Base-by-base conservation (phyloP, 2,888 invertebrate genomes). In the Drosophila lutescens region DNA sequence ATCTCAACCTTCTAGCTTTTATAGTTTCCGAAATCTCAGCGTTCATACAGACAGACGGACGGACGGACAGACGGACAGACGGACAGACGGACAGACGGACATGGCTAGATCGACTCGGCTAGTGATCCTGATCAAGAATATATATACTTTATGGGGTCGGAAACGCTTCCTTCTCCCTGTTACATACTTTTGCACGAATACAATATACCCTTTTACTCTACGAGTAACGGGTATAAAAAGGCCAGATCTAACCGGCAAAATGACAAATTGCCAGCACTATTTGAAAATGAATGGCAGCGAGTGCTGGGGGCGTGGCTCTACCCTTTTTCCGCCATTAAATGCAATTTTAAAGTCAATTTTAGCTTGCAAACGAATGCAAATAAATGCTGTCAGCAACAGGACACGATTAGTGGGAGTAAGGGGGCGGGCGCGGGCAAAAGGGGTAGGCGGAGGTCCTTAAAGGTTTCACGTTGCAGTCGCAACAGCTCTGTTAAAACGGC, bases 271-370 rank as follows among this genome's bases (percentile, higher is more conserved):
- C 17, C 49, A 49, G 0, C 34, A 8, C 49, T 49, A 13, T 12
- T 34, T 15, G 40, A 20, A 49, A 71, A 61, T 58, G 40, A 50
- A 40, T 41, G 34, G 57, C 44, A 51, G 23, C 26, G 41, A 46
- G 46, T 38, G 46, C 30, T 34, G 15, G 41, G 56, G 61, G 72
- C 47, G 72, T 61, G 53, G 36, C 34, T 40, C 20, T 40, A 55
- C 17, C 36, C 23, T 43, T 56, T 65, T 78, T 71, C 65, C 32
- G 70, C 80, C 77, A 76, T 84, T 79, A 78, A 85, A 84, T 81
- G 82, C 84, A 86, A 83, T 86, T 84, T 83, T 84, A 76, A 84
- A 84, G 83, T 84, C 79, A 84, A 84, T 84, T 84, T 86, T 73
- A 84, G 77, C 77, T 79, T 68, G 56, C 58, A 81, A 79, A 70